phyloP scores from a whole-genome alignment of 2,888 invertebrate genomes.

The Periphyllus acericola region DNA sequence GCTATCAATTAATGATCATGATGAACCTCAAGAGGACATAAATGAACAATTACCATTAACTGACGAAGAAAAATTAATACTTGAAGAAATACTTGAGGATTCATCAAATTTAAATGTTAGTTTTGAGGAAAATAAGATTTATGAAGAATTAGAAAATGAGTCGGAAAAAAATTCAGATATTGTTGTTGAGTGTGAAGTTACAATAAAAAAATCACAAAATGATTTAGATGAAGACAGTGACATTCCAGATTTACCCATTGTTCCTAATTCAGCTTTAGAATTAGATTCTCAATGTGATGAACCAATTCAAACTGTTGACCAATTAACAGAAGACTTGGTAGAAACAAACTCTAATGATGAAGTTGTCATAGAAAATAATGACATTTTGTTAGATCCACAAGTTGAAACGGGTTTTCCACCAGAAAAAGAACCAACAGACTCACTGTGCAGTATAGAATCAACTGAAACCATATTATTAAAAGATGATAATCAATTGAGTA shows the following conservation, averaged over 20 bases:
- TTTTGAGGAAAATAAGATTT: conserved; percentile 18
- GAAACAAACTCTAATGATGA: conserved; percentile 1
- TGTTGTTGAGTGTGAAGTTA: conserved; percentile 13
- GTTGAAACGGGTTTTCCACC: background rate
- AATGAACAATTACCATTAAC: conserved; percentile 17
- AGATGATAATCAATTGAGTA: conserved; percentile 54
- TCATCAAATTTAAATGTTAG: background rate
- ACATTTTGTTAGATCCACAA: conserved; percentile 7
- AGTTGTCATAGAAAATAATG: conserved; percentile 6
- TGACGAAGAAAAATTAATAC: conserved; percentile 49
- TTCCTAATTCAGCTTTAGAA: conserved; percentile 44
- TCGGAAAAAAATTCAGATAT: background rate
- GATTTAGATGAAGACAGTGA: conserved; percentile 9
- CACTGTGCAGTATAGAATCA: conserved; percentile 54
- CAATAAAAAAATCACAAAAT: conserved; percentile 36
- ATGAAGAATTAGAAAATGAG: conserved; percentile 34
- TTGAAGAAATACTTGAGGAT: conserved; percentile 26
- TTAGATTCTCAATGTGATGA: conserved; percentile 28
- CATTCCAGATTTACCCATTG: conserved; percentile 50
- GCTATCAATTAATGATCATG: conserved; percentile 61
- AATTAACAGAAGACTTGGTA: background rate
- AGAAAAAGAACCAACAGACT: conserved; percentile 51
- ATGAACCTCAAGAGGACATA: conserved; percentile 62
- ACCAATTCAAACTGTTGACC: background rate
- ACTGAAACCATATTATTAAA: conserved; percentile 59